Conservation (phyloP, 2,888 invertebrate genomes). For the Drosophila multiciliata region DNA sequence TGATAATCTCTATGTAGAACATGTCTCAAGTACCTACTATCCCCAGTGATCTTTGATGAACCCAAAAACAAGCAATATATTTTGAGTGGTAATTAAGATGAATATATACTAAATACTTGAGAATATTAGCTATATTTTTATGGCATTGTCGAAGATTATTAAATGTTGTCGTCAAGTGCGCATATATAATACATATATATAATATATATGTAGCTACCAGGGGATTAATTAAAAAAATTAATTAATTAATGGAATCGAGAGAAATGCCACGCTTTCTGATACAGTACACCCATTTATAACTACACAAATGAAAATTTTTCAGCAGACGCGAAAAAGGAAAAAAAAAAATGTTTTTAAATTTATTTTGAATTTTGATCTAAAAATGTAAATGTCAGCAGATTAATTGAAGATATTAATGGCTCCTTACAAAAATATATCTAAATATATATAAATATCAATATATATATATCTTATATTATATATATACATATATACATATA, state of each 20-base stretch:
- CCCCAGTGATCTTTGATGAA: neutral
- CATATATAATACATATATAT: neutral
- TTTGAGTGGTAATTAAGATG: neutral
- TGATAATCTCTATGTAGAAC: neutral
- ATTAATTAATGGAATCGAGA: too few species aligned
- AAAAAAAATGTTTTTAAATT: too few species aligned
- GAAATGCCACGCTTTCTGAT: neutral
- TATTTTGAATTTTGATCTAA: neutral
- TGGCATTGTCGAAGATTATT: neutral
- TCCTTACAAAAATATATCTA: neutral
- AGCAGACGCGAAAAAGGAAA: neutral
- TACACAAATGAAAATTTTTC: neutral
- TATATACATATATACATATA: neutral
- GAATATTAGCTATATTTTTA: slow-evolving; percentile 5
- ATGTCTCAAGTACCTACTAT: slow-evolving; percentile 5
- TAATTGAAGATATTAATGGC: neutral
- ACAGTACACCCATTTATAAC: too few species aligned
- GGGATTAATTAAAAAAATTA: neutral
- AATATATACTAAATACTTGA: slow-evolving; percentile 14
- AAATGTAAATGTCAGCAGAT: neutral
- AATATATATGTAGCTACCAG: neutral
- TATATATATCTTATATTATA: neutral
- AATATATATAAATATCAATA: neutral
- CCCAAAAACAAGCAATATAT: slow-evolving; percentile 8
- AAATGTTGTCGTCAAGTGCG: neutral